These are phyloP conservation scores for Agapetus fuscipes DNA, from an alignment of 2,888 invertebrate genomes.

Conservation along the genomic window DNA sequence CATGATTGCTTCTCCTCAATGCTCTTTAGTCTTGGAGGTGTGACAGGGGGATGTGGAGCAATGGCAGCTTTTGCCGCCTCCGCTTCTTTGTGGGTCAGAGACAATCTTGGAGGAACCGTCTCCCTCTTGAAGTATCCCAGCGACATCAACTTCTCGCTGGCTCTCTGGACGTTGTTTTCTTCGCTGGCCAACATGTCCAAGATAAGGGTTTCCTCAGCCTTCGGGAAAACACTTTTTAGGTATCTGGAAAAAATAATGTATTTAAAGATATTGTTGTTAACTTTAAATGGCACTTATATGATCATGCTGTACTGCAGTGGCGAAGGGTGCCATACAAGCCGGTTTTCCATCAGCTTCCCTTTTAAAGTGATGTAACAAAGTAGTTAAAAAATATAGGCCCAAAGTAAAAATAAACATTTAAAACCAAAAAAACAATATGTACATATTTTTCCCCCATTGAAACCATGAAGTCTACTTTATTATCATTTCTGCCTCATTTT, in stretches of 20 bases:
- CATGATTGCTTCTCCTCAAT: conserved; percentile 59
- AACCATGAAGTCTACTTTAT: too few relatives aligned
- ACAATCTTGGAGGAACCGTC: conserved; percentile 28
- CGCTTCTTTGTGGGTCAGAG: conserved; percentile 11
- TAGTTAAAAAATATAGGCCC: too few relatives aligned
- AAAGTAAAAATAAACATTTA: too few relatives aligned
- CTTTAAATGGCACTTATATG: too few relatives aligned
- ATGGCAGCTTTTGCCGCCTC: conserved; percentile 23
- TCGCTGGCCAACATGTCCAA: conserved; percentile 75
- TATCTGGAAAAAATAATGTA: conserved; percentile 51
- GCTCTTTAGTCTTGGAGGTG: conserved; percentile 57
- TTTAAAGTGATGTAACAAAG: too few relatives aligned
- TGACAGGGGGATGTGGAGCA: conserved; percentile 35
- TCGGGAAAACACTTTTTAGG: conserved; percentile 83
- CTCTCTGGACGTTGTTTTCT: conserved; percentile 85
- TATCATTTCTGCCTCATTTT: too few relatives aligned
- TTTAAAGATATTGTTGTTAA: conserved; percentile 1
- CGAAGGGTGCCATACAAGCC: too few relatives aligned
- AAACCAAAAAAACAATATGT: too few relatives aligned
- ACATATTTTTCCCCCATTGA: too few relatives aligned
- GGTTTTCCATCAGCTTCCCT: too few relatives aligned
- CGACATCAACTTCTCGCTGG: conserved; percentile 67
- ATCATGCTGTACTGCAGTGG: too few relatives aligned
- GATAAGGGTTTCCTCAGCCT: conserved; percentile 80
- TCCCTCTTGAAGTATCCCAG: conserved; percentile 80